Evolutionary conservation across 2,888 invertebrate genomes (phyloP).

Genomic region (Falcaria lacertinaria): DNA sequence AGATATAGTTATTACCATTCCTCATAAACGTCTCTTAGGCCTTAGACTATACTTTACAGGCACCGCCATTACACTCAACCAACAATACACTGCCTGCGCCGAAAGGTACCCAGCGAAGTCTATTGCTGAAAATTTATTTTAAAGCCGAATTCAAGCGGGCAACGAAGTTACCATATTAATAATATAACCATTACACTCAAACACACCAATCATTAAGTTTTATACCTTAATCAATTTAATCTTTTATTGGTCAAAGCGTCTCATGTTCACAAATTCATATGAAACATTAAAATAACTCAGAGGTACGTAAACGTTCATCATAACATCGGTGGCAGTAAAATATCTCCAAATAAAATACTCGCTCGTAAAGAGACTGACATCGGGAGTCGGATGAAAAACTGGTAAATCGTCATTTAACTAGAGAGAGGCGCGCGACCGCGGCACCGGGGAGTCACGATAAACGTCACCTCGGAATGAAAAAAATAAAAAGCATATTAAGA

Average conservation of each 20-base stretch:
- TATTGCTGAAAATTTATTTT: too few relatives aligned
- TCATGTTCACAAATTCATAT: slow-evolving; percentile 58
- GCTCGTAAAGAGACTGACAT: slow-evolving; percentile 72
- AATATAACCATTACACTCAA: too few relatives aligned
- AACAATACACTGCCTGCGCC: too few relatives aligned
- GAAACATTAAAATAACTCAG: slow-evolving; percentile 61
- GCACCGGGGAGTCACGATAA: slow-evolving; percentile 72
- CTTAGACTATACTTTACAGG: too few relatives aligned
- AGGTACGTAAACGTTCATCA: slow-evolving; percentile 66
- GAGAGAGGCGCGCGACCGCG: slow-evolving; percentile 46
- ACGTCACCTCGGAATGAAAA: slow-evolving; percentile 76
- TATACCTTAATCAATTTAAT: slow-evolving; percentile 54
- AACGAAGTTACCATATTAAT: too few relatives aligned
- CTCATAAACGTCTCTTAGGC: too few relatives aligned
- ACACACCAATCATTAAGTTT: slow-evolving; percentile 27
- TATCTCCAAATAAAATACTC: slow-evolving; percentile 69
- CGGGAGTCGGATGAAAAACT: slow-evolving; percentile 65
- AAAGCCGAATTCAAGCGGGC: too few relatives aligned
- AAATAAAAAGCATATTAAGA: slow-evolving; percentile 57
- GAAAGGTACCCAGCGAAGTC: too few relatives aligned
- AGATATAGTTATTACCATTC: too few relatives aligned
- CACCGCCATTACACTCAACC: too few relatives aligned
- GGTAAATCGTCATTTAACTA: slow-evolving; percentile 72
- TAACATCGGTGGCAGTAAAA: slow-evolving; percentile 72
- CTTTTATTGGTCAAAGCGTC: slow-evolving; percentile 47